phyloP scores from a whole-genome alignment of 2,113 vertebrate species.

The Procavia capensis region DNA sequence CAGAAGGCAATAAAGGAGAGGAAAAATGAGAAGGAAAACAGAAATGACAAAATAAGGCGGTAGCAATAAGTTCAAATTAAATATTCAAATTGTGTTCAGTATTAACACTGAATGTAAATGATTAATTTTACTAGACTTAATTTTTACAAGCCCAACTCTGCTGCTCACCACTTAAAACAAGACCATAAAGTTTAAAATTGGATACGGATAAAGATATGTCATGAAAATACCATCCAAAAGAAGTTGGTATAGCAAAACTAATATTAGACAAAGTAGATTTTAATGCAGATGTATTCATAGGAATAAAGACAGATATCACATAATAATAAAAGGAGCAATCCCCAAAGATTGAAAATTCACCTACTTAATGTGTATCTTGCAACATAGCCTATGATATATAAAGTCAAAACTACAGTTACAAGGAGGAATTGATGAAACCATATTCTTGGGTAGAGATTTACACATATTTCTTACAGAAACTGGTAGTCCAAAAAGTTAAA shows the following conservation, averaged over 20 bases:
- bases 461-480: not conserved
- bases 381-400: not conserved
- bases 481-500: not conserved
- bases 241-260: not conserved
- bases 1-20: not conserved
- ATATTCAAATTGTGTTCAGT: not conserved
- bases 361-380: not conserved
- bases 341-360: slow-evolving; percentile 5
- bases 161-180: not conserved
- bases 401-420: not conserved
- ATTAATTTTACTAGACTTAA: not conserved
- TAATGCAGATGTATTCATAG: not conserved
- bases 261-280: not conserved
- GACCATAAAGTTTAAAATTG: not conserved
- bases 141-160: not conserved
- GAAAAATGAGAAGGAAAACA: not conserved
- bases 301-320: not conserved
- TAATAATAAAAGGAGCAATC: not conserved
- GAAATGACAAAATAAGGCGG: not conserved
- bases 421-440: not conserved
- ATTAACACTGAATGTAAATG: not conserved
- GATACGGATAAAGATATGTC: not conserved
- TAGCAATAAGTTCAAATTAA: slow-evolving; percentile 3
- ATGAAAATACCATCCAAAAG: slow-evolving; percentile 8
- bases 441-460: not conserved